Evolutionary conservation across 2,888 invertebrate species (phyloP).

Genomic region (Harpalus rubripes): DNA sequence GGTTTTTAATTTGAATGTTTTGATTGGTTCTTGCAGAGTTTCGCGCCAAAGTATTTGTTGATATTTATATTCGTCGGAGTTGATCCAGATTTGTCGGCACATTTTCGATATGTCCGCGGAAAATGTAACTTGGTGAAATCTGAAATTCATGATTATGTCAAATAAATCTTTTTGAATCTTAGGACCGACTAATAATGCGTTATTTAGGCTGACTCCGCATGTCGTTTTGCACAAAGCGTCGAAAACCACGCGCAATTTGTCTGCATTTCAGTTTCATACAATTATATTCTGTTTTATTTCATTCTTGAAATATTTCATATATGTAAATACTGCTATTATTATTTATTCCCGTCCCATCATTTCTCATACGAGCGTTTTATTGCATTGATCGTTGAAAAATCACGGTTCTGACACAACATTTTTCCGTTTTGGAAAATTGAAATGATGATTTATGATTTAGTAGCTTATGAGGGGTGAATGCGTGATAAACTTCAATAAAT

Average conservation of each 20-base stretch:
- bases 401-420: background rate
- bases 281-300: background rate
- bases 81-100: too few species aligned
- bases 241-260: too few species aligned
- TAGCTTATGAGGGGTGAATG: background rate
- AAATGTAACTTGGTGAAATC: background rate
- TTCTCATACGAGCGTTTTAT: background rate
- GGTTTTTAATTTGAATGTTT: too few species aligned
- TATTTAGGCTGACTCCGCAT: too few species aligned
- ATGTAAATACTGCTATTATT: background rate
- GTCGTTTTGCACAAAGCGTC: too few species aligned
- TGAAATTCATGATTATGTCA: background rate
- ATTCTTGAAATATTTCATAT: background rate
- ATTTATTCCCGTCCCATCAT: background rate
- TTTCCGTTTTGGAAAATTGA: constrained; percentile 5
- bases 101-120: too few species aligned
- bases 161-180: constrained; percentile 41
- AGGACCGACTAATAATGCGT: too few species aligned
- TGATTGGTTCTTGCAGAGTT: too few species aligned
- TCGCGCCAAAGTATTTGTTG: too few species aligned
- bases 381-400: constrained; percentile 2
- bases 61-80: too few species aligned
- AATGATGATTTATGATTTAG: background rate
- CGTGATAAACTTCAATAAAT: constrained; percentile 6
- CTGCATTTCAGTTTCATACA: background rate